Evolutionary conservation across 2,888 invertebrate species (phyloP), one percentile per base, ranked within the genome.

Genomic region (Baccha elongata): DNA sequence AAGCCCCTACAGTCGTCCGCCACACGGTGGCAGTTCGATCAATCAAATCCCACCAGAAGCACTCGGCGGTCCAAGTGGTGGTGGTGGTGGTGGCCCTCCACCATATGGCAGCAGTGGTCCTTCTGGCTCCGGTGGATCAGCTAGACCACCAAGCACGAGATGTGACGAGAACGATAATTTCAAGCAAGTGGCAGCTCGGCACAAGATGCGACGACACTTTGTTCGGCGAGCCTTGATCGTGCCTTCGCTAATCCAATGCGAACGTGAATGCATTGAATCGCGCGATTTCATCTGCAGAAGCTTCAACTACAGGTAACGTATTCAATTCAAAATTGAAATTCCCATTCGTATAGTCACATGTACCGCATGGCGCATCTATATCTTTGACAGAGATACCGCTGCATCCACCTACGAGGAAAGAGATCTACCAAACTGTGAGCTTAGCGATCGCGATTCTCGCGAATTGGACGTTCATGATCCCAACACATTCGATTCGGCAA

Each of bases 391-490:
- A 89, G 91, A 91, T 84, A 91, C 92, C 64, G 91, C 92, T 26
- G 93, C 92, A 37, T 92, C 93, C 10, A 87, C 87, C 75, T 95
- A 93, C 85, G 91, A 91, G 35, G 96, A 97, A 86, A 88, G 91
- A 52, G 91, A 90, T 80, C 83, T 88, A 68, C 89, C 90, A 42
- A 98, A 98, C 89, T 98, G 97, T 88, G 97, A 98, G 89, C 91
- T 98, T 6, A 97, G 96, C 88, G 97, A 97, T 88, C 93, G 96
- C 53, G 97, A 97, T 88, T 95, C 96, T 0, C 92, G 96, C 67
- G 96, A 96, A 87, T 91, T 97, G 88, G 96, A 97, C 88, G 93
- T 96, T 75, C 95, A 95, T 64, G 97, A 97, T 91, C 96, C 97
- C 0, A 93, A 95, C 48, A 95, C 94, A 88, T 97, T 97, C 88